Evolutionary conservation across 2,797 vertebrate species (phyloP).

Genomic region (Alosa sapidissima): DNA sequence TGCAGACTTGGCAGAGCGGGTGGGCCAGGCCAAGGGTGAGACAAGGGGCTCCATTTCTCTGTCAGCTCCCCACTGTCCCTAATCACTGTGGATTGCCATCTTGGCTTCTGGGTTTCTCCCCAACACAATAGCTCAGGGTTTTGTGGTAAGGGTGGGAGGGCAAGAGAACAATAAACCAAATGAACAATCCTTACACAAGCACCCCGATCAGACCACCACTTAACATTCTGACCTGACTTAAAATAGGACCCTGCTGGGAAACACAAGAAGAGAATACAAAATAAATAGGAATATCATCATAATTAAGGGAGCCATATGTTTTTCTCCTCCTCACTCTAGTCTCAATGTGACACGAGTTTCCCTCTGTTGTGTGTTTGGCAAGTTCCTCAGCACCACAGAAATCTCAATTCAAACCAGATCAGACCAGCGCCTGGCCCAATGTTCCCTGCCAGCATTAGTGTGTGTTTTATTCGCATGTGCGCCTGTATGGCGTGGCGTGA

Average conservation of each 20-base stretch:
- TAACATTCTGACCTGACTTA: constrained; percentile 1
- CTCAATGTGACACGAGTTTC: background rate
- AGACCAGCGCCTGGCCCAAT: background rate
- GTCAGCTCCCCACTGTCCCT: background rate
- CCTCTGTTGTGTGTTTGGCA: constrained; percentile 5
- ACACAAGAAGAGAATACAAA: background rate
- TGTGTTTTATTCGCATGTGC: background rate
- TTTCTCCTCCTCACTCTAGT: background rate
- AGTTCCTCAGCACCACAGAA: background rate
- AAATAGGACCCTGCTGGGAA: background rate
- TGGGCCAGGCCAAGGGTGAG: background rate
- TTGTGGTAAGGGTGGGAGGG: background rate
- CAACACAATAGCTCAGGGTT: background rate
- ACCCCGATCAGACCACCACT: background rate
- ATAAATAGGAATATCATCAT: background rate
- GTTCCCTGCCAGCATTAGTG: background rate
- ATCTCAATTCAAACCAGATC: background rate
- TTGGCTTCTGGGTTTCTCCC: background rate
- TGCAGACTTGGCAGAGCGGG: background rate
- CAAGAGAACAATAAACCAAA: constrained; percentile 1
- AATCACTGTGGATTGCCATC: background rate
- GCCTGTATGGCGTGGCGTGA: background rate
- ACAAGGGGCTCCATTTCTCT: background rate
- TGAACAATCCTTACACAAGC: background rate
- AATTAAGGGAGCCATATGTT: background rate